These are phyloP conservation scores for Ctenopoma kingsleyae DNA, from an alignment of 2,797 vertebrate genomes.

Conservation along the genomic window DNA sequence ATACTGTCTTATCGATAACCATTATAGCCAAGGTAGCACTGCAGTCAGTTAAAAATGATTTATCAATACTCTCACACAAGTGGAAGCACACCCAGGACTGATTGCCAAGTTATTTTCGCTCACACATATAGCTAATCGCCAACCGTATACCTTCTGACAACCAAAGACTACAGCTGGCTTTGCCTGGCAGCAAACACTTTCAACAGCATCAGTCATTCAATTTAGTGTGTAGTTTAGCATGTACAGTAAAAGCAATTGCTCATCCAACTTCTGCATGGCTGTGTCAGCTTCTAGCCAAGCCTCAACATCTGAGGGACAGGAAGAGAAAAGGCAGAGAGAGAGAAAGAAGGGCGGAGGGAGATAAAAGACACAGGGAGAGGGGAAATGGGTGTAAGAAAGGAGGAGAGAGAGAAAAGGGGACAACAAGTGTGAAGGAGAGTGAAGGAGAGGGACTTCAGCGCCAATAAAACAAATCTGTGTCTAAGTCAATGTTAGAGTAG, in stretches of 20 bases:
- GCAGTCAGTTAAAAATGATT: constrained; percentile 82
- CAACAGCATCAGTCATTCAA: constrained; percentile 72
- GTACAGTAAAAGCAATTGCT: constrained; percentile 77
- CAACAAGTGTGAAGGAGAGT: constrained; percentile 76
- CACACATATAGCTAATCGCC: constrained; percentile 51
- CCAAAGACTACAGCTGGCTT: constrained; percentile 66
- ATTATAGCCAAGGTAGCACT: constrained; percentile 73
- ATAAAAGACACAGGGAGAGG: constrained; percentile 44
- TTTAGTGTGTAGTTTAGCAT: constrained; percentile 74
- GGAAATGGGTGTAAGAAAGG: constrained; percentile 16
- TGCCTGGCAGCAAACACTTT: constrained; percentile 70
- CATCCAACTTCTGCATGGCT: constrained; percentile 70
- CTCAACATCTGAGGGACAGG: constrained; percentile 72
- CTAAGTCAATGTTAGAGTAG: constrained; percentile 58
- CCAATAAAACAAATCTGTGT: constrained; percentile 74
- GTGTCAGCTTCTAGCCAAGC: constrained; percentile 75
- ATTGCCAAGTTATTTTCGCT: constrained; percentile 58
- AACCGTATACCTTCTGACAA: constrained; percentile 67
- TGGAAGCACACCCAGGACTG: constrained; percentile 57
- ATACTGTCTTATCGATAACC: constrained; percentile 78
- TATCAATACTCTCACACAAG: constrained; percentile 72
- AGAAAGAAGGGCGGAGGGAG: constrained; percentile 28
- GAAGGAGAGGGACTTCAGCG: constrained; percentile 75
- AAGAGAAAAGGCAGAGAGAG: constrained; percentile 49
- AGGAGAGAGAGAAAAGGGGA: constrained; percentile 66